Conservation (phyloP, 2,888 invertebrate genomes). For the Steinernema carpocapsae region DNA sequence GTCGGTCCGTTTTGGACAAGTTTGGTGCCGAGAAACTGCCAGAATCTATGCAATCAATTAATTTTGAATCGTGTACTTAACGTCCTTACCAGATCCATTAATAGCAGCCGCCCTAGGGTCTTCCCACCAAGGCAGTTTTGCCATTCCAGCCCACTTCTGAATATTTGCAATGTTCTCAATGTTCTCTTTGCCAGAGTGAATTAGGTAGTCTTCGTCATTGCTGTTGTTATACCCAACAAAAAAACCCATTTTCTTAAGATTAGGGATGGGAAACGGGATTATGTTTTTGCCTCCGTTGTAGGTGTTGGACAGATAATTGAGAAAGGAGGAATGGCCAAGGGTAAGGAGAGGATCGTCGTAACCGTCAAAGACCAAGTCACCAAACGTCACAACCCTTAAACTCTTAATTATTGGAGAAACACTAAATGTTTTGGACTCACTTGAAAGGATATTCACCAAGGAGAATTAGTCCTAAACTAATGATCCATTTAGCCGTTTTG, state of each 20-base stretch:
- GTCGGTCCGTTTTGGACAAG: slow-evolving; percentile 42
- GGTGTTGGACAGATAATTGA: slow-evolving; percentile 34
- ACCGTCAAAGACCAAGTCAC: slow-evolving; percentile 62
- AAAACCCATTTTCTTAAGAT: slow-evolving; percentile 57
- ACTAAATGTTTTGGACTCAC: slow-evolving; percentile 40
- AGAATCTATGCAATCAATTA: too few relatives aligned
- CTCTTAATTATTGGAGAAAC: too few relatives aligned
- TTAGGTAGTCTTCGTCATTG: slow-evolving; percentile 59
- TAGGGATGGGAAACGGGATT: slow-evolving; percentile 61
- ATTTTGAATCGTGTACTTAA: too few relatives aligned
- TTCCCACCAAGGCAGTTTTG: slow-evolving; percentile 60
- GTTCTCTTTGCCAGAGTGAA: slow-evolving; percentile 59
- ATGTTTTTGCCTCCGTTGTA: slow-evolving; percentile 45
- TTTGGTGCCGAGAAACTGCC: slow-evolving; percentile 50
- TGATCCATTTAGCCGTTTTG: slow-evolving; percentile 43
- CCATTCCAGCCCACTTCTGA: slow-evolving; percentile 52
- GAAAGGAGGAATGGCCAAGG: slow-evolving; percentile 36
- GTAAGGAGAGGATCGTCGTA: slow-evolving; percentile 59
- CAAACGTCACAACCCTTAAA: slow-evolving; percentile 54
- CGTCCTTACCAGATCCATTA: too few relatives aligned
- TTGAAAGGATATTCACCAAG: slow-evolving; percentile 59
- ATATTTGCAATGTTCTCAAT: slow-evolving; percentile 54
- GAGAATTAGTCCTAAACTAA: slow-evolving; percentile 46
- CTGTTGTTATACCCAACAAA: slow-evolving; percentile 61
- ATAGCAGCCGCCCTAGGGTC: slow-evolving; percentile 51